Conservation (phyloP, 2,888 invertebrate species). For the Microctonus hyperodae region DNA sequence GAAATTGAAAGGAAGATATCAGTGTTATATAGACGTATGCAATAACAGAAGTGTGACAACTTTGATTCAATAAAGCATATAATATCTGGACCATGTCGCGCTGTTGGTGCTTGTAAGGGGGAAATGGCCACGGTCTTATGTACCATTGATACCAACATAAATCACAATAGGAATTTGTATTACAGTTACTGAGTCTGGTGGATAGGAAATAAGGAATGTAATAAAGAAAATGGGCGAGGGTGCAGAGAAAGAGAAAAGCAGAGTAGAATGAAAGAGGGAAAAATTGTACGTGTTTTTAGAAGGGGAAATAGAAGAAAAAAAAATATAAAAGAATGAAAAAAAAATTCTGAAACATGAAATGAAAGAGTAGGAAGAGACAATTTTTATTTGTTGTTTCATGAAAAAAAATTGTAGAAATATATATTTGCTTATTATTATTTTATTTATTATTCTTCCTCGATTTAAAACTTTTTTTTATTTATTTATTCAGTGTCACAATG, state of each 20-base stretch:
- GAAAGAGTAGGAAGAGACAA: too few species aligned
- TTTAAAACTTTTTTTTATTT: too few species aligned
- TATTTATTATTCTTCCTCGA: too few species aligned
- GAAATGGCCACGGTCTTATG: constrained; percentile 41
- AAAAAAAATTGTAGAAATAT: too few species aligned
- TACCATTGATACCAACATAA: constrained; percentile 63
- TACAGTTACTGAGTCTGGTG: constrained; percentile 62
- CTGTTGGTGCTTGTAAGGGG: constrained; percentile 20
- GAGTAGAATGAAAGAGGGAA: constrained; percentile 22
- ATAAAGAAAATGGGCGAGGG: constrained; percentile 62
- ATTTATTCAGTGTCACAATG: too few species aligned
- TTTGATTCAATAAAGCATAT: constrained; percentile 61
- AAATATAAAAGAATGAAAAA: constrained; percentile 6
- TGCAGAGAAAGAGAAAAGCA: constrained; percentile 29
- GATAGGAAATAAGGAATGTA: constrained; percentile 64
- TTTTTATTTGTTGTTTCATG: too few species aligned
- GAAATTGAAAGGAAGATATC: constrained; percentile 23
- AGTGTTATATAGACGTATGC: constrained; percentile 40
- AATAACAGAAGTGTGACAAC: constrained; percentile 56
- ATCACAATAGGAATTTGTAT: constrained; percentile 65
- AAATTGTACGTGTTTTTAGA: not conserved
- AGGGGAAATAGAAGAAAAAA: not conserved
- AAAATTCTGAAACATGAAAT: too few species aligned
- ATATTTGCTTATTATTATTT: too few species aligned
- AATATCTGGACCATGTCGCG: constrained; percentile 52